Percentiles rank a stretch among this genome's conserved stretches.
These are phyloP conservation scores for Nomada hirtipes DNA, from an alignment of 2,888 invertebrate genomes.

Conservation along the genomic window DNA sequence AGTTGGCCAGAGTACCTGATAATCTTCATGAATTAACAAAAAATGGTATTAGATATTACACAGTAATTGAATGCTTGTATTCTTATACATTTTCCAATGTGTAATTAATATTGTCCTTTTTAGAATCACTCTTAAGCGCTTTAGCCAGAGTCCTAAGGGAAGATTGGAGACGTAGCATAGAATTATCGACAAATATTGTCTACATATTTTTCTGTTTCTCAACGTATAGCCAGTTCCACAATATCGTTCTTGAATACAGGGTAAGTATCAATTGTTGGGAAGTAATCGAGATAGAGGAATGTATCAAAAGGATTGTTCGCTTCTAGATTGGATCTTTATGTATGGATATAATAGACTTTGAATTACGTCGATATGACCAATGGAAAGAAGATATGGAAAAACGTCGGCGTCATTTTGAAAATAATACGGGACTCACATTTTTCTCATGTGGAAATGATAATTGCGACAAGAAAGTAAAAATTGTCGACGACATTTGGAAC, in stretches of 20 bases:
- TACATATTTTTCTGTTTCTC: slow-evolving; percentile 99
- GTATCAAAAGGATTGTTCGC: slow-evolving; percentile 11
- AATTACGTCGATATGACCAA: slow-evolving; percentile 95
- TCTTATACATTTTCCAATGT: neutral
- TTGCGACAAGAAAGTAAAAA: slow-evolving; percentile 78
- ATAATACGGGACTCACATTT: slow-evolving; percentile 81
- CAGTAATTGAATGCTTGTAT: neutral
- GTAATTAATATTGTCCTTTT: slow-evolving; percentile 75
- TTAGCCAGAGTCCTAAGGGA: slow-evolving; percentile 97
- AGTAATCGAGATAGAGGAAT: neutral
- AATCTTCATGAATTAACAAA: slow-evolving; percentile 96
- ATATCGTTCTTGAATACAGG: slow-evolving; percentile 97
- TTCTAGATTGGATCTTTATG: slow-evolving; percentile 95
- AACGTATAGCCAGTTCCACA: slow-evolving; percentile 97
- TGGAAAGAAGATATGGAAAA: slow-evolving; percentile 93
- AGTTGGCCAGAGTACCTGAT: slow-evolving; percentile 96
- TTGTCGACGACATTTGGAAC: slow-evolving; percentile 81
- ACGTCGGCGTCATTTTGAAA: slow-evolving; percentile 84
- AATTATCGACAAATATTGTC: slow-evolving; percentile 97
- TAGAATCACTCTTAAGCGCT: slow-evolving; percentile 97
- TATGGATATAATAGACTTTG: slow-evolving; percentile 98
- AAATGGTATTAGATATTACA: slow-evolving; percentile 89
- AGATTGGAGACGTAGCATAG: slow-evolving; percentile 98
- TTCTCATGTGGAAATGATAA: slow-evolving; percentile 77
- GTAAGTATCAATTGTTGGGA: slow-evolving; percentile 83